phyloP scores from a whole-genome alignment of 2,888 invertebrate genomes.

The Anticlea derivata region DNA sequence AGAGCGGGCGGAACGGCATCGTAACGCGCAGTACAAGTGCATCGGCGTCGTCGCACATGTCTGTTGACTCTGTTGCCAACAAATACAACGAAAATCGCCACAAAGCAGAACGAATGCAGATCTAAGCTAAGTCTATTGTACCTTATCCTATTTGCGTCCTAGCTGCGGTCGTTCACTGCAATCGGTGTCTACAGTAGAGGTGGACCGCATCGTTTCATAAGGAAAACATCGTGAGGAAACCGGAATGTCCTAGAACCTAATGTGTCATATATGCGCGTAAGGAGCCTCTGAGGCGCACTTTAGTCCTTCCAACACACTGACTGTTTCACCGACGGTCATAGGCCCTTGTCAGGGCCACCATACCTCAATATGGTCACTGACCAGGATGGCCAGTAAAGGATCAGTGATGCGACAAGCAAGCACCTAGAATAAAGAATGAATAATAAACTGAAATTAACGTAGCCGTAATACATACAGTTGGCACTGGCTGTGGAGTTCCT shows the following conservation, averaged over 20 bases:
- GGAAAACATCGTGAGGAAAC: background rate
- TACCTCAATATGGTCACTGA: too few species aligned
- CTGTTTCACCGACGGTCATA: too few species aligned
- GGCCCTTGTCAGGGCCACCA: too few species aligned
- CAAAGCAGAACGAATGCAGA: constrained; percentile 7
- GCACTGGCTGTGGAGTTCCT: constrained; percentile 59
- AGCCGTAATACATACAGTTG: constrained; percentile 56
- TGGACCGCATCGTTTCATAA: background rate
- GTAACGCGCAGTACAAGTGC: background rate
- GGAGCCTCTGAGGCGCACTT: too few species aligned
- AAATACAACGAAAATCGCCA: background rate
- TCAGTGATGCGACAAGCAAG: too few species aligned
- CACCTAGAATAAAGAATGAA: too few species aligned
- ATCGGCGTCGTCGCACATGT: background rate
- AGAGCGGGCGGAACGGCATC: background rate
- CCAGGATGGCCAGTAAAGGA: too few species aligned
- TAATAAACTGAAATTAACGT: too few species aligned
- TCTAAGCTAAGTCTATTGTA: constrained; percentile 2
- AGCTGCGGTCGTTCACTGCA: constrained; percentile 6
- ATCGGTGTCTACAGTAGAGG: background rate
- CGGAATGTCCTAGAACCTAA: background rate
- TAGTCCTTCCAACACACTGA: too few species aligned
- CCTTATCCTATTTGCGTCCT: background rate
- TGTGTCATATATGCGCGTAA: too few species aligned
- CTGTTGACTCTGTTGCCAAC: background rate